Evolutionary conservation across 2,797 vertebrate species (phyloP).

Genomic region (Falco novaeseelandiae): DNA sequence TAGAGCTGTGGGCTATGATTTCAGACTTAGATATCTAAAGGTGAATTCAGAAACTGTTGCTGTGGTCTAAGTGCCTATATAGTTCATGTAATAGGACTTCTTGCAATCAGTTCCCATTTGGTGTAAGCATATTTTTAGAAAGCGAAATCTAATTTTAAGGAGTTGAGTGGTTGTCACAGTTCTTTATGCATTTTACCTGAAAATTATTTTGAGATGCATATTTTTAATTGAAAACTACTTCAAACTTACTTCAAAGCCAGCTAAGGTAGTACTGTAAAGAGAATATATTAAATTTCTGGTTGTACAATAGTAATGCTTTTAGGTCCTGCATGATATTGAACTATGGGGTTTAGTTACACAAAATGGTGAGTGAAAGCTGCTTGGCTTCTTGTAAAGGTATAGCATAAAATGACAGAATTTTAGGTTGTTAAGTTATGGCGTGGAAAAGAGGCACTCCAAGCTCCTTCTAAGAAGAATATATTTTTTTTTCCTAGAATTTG

Average conservation of each 20-base stretch:
- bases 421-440: neutral
- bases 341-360: neutral
- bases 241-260: neutral
- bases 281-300: neutral
- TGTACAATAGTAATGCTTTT: neutral
- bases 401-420: neutral
- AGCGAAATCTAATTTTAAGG: neutral
- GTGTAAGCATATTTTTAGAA: neutral
- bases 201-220: neutral
- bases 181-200: neutral
- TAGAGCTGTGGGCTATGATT: neutral
- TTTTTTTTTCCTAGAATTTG: too few species aligned
- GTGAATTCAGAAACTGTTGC: neutral
- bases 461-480: neutral
- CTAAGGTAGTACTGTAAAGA: neutral
- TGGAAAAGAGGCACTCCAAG: neutral
- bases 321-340: neutral
- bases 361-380: neutral
- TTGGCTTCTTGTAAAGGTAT: neutral
- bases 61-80: neutral
- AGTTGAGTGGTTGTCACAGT: neutral
- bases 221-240: neutral
- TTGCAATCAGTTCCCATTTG: neutral
- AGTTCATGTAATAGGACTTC: neutral
- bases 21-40: neutral